A percentile compares a stretch with the other conserved stretches of the same genome.
phyloP scores from a whole-genome alignment of 2,888 invertebrate species.

The Lithophane socia region DNA sequence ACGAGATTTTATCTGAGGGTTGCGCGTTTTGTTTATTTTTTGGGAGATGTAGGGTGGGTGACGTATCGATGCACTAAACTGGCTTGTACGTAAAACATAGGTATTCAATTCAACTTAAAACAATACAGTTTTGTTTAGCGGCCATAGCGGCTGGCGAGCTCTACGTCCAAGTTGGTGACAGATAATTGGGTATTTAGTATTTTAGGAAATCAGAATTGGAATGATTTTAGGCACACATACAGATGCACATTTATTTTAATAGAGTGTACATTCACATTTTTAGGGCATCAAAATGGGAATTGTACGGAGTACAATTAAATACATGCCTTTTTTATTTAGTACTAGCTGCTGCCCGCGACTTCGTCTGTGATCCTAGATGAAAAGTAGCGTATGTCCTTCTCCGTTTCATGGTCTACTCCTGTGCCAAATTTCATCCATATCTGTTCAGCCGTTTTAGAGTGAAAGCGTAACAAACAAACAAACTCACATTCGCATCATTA shows the following conservation, averaged over 20 bases:
- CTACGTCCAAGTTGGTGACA: neutral
- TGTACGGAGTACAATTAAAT: neutral
- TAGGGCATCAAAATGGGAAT: neutral
- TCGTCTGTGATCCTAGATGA: no score
- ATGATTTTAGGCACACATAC: neutral
- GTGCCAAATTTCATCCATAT: no score
- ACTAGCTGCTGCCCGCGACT: no score
- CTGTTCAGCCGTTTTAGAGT: no score
- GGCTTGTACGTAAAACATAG: neutral
- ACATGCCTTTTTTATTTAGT: neutral
- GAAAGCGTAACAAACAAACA: no score
- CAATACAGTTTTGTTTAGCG: neutral
- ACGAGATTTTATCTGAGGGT: conserved; percentile 30
- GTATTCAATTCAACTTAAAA: neutral
- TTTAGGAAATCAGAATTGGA: neutral
- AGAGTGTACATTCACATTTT: neutral
- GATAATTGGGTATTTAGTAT: neutral
- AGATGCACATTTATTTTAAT: neutral
- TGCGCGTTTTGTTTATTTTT: neutral
- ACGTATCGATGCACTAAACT: neutral
- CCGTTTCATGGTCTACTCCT: no score
- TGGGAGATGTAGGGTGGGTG: neutral
- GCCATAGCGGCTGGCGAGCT: neutral
- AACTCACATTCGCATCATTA: no score
- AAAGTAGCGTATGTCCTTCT: no score